These are phyloP conservation scores for Leptestheria dahalacensis DNA, from an alignment of 1,140 invertebrate genomes.

Conservation along the genomic window DNA sequence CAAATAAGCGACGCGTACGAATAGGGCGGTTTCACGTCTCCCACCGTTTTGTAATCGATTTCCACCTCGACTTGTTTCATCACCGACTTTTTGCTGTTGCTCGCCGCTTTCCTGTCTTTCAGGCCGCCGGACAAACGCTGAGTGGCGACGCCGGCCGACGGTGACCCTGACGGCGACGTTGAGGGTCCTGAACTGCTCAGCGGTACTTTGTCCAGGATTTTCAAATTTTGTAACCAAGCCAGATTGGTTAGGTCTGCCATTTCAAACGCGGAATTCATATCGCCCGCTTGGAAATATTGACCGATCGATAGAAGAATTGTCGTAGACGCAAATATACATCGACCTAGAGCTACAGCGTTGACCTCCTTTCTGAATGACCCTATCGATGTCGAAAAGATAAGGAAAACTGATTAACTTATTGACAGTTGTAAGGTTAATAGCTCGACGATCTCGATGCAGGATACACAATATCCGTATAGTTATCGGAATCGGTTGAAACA, in stretches of 20 bases:
- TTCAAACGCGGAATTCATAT: neutral
- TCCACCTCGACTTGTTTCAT: constrained; percentile 24
- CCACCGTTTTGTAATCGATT: constrained; percentile 64
- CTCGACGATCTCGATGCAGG: too few relatives aligned
- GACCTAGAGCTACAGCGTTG: neutral
- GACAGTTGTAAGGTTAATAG: too few relatives aligned
- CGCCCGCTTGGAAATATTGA: neutral
- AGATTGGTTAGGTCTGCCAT: constrained; percentile 57
- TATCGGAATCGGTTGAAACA: too few relatives aligned
- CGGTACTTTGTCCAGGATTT: constrained; percentile 38
- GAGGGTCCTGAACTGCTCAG: constrained; percentile 31
- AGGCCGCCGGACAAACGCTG: constrained; percentile 14
- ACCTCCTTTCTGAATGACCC: neutral
- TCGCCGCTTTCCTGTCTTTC: neutral
- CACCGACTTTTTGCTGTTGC: constrained; percentile 23
- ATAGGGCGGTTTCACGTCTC: constrained; percentile 74
- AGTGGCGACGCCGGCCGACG: constrained; percentile 28
- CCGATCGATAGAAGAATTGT: neutral
- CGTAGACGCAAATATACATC: neutral
- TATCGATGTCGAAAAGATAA: neutral
- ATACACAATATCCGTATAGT: too few relatives aligned
- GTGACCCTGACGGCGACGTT: constrained; percentile 60
- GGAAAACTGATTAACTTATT: too few relatives aligned
- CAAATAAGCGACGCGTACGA: constrained; percentile 83
- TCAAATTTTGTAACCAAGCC: constrained; percentile 70